These are phyloP conservation scores for Aphaenogaster rudis DNA, from an alignment of 1,140 invertebrate species.

Conservation along the genomic window DNA sequence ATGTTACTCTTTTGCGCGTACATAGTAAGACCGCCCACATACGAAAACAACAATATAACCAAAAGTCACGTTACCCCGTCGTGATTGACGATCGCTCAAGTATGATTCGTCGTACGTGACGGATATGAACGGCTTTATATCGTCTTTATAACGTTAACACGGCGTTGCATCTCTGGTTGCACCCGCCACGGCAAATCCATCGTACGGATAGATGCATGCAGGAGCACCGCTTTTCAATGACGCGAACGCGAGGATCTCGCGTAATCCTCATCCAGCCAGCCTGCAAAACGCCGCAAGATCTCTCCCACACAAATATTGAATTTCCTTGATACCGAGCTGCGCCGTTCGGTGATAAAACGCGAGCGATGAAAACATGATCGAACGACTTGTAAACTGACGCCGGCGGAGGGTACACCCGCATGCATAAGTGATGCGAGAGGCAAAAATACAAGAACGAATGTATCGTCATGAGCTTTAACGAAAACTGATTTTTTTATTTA, in stretches of 20 bases:
- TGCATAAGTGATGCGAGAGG: constrained; percentile 34
- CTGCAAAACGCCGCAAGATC: constrained; percentile 59
- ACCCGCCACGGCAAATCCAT: neutral
- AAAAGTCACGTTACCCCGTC: constrained; percentile 41
- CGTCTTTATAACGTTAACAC: neutral
- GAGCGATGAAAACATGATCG: constrained; percentile 67
- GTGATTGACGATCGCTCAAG: constrained; percentile 32
- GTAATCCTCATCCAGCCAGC: constrained; percentile 14
- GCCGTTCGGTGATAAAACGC: constrained; percentile 56
- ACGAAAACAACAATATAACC: constrained; percentile 5
- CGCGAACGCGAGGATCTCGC: constrained; percentile 9
- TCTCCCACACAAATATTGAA: constrained; percentile 74
- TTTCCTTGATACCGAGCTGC: constrained; percentile 57
- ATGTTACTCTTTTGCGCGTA: constrained; percentile 12
- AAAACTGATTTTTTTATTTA: constrained; percentile 19
- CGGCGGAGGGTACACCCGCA: constrained; percentile 9
- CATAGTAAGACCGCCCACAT: constrained; percentile 18
- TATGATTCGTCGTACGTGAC: constrained; percentile 29
- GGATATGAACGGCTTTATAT: neutral
- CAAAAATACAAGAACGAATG: constrained; percentile 5
- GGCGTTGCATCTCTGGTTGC: constrained; percentile 10
- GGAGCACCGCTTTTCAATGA: neutral
- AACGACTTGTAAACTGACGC: constrained; percentile 49
- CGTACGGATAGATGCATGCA: constrained; percentile 12
- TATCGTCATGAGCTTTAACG: neutral